Base-by-base conservation (phyloP, 1,140 invertebrate genomes). In the Temnothorax curvispinosus region DNA sequence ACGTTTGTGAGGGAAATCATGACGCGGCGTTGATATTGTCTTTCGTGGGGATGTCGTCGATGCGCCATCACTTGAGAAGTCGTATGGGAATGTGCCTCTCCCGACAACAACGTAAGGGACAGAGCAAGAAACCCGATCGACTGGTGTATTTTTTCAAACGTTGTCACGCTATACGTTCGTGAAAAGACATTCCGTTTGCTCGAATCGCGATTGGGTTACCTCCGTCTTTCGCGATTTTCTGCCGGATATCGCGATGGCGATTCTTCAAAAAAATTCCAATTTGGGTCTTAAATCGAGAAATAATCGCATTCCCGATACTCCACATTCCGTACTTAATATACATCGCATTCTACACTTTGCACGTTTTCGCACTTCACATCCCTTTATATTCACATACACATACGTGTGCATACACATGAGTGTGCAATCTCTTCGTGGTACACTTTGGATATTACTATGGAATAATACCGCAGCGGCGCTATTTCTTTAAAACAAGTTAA, bases 111-210 rank as follows among this genome's bases (percentile, higher is more conserved):
- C 21, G 27, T 27, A 27, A 21, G 38, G 41, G 3, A 47, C 58
- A n/a, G 56, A 67, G n/a, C 85, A 91, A 89, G 69, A 91, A 91
- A 91, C 82, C 54, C 87, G 89, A 88, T 76, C n/a, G 75, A 89
- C 90, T 85, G 75, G 90, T 60, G 56, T 81, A 87, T 88, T 87
- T 91, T 60, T 60, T 47, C 67, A 15, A 44, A 74, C 74, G 52
- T 21, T 21, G 62, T 54, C 69, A 32, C 35, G 27, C 60, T 69
- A 27, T 27, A 35, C 67, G 54, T 56, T 87, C 77, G 27, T 54
- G n/a, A 77, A 44, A 65, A 77, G 74, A 18, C 64, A 27, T 67
- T 65, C 18, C 15, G 71, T 74, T 86, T 56, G 50, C 32, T 86
- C 65, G 89, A 90, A 87, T 90, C 71, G 90, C 69, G 80, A 86